Evolutionary conservation across 2,797 vertebrate genomes (phyloP), one percentile per base, ranked within the genome.

Genomic region (Psittacula echo): DNA sequence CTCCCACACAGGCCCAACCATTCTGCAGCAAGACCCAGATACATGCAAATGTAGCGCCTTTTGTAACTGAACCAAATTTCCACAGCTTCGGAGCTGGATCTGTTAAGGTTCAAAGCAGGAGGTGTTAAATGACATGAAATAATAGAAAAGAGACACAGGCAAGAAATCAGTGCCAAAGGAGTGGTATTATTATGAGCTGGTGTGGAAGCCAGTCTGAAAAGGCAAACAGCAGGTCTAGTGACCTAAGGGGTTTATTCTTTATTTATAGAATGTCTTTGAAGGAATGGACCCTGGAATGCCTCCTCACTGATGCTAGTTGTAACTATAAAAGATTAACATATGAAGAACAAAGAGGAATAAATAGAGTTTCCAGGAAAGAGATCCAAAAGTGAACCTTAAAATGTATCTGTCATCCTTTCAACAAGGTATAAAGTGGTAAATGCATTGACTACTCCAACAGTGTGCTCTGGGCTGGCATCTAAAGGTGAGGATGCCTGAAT

Each of bases 21-120:
- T 75, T 93, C 75, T 51, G 75, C 77, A 90, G 74, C 62, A 41
- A 94, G 94, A 94, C 88, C 94, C 76, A 93, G 90, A 94, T 92
- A 95, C 76, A 90, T 89, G 89, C 74, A 95, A 94, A 94, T 93
- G 71, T 42, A 34, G 70, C 85, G 54, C 58, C 83, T 93, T 87
- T 92, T 94, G 91, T 71, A 93, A 91, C 85, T 91, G 82, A 88
- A 86, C 72, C 48, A 93, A 71, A 90, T 94, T 87, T 65, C 34
- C 77, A 58, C 56, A 71, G 48, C 42, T 85, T 72, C 7, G 10
- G 86, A 81, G 85, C 53, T 68, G 82, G 62, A 79, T 90, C 86
- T 93, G 61, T 65, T 77, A 77, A 85, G 90, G 48, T 92, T 95
- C 93, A 80, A 92, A 96, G 74, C 67, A 82, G 85, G 44, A 82